A percentile compares a stretch with the other conserved stretches of the same genome.
Conservation (phyloP, 2,113 vertebrate genomes). For the Rissa tridactyla region DNA sequence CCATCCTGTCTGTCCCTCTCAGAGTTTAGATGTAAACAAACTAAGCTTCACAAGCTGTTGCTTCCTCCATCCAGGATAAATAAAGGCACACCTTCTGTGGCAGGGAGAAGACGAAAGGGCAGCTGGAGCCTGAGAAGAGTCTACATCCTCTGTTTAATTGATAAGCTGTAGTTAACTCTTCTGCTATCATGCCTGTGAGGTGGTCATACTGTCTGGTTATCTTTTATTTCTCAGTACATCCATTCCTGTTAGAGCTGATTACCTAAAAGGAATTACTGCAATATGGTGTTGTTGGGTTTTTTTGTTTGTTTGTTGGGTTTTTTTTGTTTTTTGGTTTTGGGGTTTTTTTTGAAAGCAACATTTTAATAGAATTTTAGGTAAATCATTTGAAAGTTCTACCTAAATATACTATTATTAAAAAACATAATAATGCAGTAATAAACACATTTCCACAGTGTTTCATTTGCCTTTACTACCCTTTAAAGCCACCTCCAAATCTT, state of each 20-base stretch:
- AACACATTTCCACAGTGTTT: not conserved
- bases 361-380: not conserved
- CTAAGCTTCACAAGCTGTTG: not conserved
- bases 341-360: not conserved
- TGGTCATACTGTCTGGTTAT: not conserved
- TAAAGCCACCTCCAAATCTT: not conserved
- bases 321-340: not conserved
- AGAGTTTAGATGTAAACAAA: not conserved
- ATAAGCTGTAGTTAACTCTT: not conserved
- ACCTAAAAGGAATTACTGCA: not conserved
- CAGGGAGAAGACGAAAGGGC: not conserved
- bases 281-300: not conserved
- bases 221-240: not conserved
- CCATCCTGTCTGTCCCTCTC: not conserved
- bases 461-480: not conserved
- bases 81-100: not conserved
- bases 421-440: not conserved
- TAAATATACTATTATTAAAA: not conserved
- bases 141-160: not conserved
- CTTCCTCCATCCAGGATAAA: not conserved
- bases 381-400: not conserved
- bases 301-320: too few relatives aligned
- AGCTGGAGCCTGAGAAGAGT: not conserved
- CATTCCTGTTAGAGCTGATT: not conserved
- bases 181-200: not conserved